Evolutionary conservation across 2,113 vertebrate species (phyloP), one percentile per base, ranked within the genome.

Genomic region (Ranitomeya variabilis): DNA sequence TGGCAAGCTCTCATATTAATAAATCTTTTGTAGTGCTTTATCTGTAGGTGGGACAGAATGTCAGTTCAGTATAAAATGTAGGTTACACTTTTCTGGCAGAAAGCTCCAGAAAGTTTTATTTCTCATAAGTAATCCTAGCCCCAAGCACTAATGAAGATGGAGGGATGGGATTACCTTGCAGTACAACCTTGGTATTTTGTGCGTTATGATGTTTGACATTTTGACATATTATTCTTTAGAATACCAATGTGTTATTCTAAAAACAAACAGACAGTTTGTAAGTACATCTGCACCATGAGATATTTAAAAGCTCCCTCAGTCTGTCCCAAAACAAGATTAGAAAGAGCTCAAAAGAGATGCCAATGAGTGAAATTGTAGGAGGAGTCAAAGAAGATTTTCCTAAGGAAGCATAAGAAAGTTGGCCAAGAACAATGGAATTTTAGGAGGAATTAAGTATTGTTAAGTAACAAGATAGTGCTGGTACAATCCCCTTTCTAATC

Each of bases 151-250:
- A 89, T 89, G 87, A 89, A 84, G 87, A 89, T 89, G 87, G 74
- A 84, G 81, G 67, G 87, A 89, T 89, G 87, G 87, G 80, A 89
- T 89, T 89, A 89, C 87, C 87, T 78, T 77, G 59, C 59, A 78
- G 73, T 89, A 89, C 84, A 89, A 82, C 87, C 73, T 84, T 83
- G 87, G 73, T 84, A 83, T 45, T 26, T 21, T 78, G 59, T 78
- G 87, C 51, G 79, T 89, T 84, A 84, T 89, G 60, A 78, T 55
- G 87, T 89, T 66, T 84, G 81, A 89, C 87, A 84, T 89, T 84
- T 84, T 89, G 87, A 89, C 87, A 83, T 84, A 89, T 89, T 89
- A 89, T 83, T 78, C 87, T 89, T 84, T 84, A 89, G 83, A 89
- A 89, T 37, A 83, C 73, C 71, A 84, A 88, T 67, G 87, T 78